Conservation (phyloP, 2,113 vertebrate genomes). For the Syrrhaptes paradoxus region DNA sequence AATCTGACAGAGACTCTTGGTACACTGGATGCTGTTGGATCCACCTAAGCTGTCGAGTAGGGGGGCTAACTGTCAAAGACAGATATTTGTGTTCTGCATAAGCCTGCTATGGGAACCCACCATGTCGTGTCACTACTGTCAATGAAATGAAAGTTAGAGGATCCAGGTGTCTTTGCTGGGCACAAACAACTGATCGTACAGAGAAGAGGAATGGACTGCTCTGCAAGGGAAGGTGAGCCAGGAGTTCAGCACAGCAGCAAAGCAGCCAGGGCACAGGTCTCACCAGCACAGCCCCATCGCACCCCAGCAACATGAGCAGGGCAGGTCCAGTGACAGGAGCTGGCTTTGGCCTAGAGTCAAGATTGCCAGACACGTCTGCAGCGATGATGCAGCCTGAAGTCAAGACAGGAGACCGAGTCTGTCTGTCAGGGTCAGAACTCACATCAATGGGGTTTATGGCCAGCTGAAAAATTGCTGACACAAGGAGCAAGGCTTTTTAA, state of each 20-base stretch:
- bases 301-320: not conserved
- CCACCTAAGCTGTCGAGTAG: not conserved
- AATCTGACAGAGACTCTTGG: not conserved
- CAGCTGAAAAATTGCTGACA: not conserved
- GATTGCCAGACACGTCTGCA: not conserved
- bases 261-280: not conserved
- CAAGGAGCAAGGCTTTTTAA: not conserved
- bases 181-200: not conserved
- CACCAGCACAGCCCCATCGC: not conserved
- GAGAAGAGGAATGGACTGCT: not conserved
- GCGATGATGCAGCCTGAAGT: not conserved
- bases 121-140: not conserved
- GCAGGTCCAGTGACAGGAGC: not conserved
- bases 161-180: not conserved
- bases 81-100: not conserved
- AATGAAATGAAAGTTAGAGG: not conserved
- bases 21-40: not conserved
- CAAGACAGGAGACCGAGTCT: not conserved
- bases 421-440: not conserved
- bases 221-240: not conserved
- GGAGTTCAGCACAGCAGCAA: not conserved
- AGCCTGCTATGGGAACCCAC: not conserved
- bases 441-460: not conserved
- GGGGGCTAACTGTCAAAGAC: not conserved
- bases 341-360: not conserved